Base-by-base conservation (phyloP, 2,797 vertebrate species). In the Sebastes oblongus region DNA sequence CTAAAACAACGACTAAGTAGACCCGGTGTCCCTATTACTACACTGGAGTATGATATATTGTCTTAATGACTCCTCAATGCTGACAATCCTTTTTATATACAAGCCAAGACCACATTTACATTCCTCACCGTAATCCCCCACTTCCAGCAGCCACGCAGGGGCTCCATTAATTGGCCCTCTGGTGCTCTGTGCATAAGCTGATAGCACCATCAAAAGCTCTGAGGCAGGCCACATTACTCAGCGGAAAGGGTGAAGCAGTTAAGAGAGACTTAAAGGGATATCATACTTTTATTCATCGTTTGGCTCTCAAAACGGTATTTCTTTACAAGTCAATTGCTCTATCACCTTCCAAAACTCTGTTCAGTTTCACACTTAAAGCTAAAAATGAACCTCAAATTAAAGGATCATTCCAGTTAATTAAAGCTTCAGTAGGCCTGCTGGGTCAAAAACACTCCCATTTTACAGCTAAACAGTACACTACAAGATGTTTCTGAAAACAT, bases 151-250 rank as follows among this genome's bases (percentile, higher is more conserved):
- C 70, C 73, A 52, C 80, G 52, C 58, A 60, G 68, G 78, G 78
- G 68, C 55, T 75, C 66, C 4, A 27, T 82, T 91, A 91, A 88
- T 84, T 90, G 72, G 87, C 79, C 27, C 64, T 83, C 66, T 22
- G 64, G 78, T 80, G 76, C 74, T 71, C 67, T 34, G 27, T 64
- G 84, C 50, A 58, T 32, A 18, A 54, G 54, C 39, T 85, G 50
- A 78, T 69, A 58, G 67, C 52, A 16, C 27, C 83, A 65, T 66
- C 59, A 78, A 50, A 72, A 56, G 65, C 69, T 62, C 20, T 0
- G 13, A 54, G 25, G 34, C 34, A n/a, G 32, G 18, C 29, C 59
- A 8, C 62, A 32, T 77, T 64, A 75, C 64, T 85, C 67, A 84
- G 76, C 83, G 67, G 20, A 67, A 68, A 68, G 22, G 52, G 14